These are phyloP conservation scores for Galaxea fascicularis DNA, from an alignment of 92 coral and sea anemone species.

Conservation along the genomic window DNA sequence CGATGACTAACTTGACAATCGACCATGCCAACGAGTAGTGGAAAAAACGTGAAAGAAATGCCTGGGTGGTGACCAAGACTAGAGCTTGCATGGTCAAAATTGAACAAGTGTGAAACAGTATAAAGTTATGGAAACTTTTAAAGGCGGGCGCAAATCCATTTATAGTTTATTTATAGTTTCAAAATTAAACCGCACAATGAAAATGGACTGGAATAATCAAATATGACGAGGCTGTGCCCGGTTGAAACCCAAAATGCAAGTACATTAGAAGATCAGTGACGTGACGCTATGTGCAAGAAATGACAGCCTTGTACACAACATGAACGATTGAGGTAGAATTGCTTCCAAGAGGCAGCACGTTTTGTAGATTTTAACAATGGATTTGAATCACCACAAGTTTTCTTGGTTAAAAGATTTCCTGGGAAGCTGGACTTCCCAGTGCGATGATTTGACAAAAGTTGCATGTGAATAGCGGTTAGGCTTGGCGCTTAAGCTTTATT, in stretches of 20 bases:
- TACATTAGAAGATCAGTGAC: not conserved
- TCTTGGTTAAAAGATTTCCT: constrained; percentile 28
- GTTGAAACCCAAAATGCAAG: not conserved
- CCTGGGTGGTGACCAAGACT: no score
- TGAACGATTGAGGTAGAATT: not conserved
- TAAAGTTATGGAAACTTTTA: no score
- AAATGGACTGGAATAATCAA: not conserved
- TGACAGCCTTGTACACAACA: not conserved
- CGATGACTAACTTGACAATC: no score
- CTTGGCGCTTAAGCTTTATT: no score
- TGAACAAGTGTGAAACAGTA: no score
- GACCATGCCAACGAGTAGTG: no score
- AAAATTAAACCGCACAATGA: not conserved
- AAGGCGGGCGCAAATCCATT: not conserved
- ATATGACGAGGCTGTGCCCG: not conserved
- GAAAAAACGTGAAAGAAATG: no score
- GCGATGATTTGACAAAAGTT: not conserved
- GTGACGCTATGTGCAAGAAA: not conserved
- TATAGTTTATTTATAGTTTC: not conserved
- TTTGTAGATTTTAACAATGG: no score
- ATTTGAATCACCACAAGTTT: not conserved
- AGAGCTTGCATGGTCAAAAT: no score
- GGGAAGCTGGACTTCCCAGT: constrained; percentile 41
- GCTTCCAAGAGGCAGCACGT: no score
- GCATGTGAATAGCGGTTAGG: constrained; percentile 18